phyloP scores from a whole-genome alignment of 2,797 vertebrate species.

The Phalloptychus januarius region DNA sequence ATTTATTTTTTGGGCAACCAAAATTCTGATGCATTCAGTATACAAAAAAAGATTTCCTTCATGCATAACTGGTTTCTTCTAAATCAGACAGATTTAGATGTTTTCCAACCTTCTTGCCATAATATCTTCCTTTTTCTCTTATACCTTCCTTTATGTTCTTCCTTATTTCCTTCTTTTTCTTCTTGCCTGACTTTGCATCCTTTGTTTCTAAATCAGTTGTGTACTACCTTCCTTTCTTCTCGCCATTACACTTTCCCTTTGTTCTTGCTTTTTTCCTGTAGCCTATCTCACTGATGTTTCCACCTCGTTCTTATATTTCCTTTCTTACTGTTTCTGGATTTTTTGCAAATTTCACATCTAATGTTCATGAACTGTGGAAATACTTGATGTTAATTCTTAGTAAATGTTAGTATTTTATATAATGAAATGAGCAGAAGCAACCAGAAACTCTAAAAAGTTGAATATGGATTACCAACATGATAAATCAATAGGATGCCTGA shows the following conservation, averaged over 20 bases:
- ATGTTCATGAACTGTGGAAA: not conserved
- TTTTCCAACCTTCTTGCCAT: not conserved
- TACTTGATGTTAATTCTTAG: not conserved
- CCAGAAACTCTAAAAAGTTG: not conserved
- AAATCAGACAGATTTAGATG: not conserved
- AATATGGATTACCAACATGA: not conserved
- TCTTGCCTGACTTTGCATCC: not conserved
- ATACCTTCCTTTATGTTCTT: not conserved
- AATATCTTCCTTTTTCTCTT: not conserved
- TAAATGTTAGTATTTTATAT: not conserved
- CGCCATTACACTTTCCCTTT: not conserved
- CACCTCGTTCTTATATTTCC: not conserved
- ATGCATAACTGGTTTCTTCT: not conserved
- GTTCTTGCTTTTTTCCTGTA: not conserved
- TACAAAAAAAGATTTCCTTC: not conserved
- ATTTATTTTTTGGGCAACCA: not conserved
- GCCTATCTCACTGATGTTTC: not conserved
- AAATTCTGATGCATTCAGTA: not conserved
- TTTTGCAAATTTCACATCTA: not conserved
- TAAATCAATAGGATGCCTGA: not conserved
- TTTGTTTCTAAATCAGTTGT: not conserved
- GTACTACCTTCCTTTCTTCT: not conserved
- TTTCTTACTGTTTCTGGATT: not conserved
- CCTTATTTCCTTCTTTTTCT: not conserved
- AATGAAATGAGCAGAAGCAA: not conserved